Percentiles rank a stretch among this genome's conserved stretches.
Conservation (phyloP, 2,113 vertebrate genomes). For the Ornithorhynchus anatinus region DNA sequence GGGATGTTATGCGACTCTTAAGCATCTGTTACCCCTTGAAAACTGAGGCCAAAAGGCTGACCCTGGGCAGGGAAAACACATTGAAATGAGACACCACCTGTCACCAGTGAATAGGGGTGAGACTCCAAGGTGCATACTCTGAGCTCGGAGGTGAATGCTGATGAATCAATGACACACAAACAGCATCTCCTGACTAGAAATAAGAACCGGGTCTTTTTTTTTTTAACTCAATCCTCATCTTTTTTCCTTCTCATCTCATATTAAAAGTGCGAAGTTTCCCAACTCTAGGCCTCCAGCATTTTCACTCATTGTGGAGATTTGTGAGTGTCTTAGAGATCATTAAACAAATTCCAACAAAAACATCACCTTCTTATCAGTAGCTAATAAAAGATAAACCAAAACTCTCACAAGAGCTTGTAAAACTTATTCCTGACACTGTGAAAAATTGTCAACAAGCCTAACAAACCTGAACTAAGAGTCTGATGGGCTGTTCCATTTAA, state of each 20-base stretch:
- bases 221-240: slow-evolving; percentile 10
- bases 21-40: background rate
- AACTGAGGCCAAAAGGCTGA: background rate
- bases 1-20: background rate
- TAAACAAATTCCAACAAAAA: background rate
- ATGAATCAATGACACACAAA: background rate
- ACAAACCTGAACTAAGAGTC: no score
- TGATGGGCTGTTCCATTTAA: no score
- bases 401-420: no score
- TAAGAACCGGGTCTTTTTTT: background rate
- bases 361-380: background rate
- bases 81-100: background rate
- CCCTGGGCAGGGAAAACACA: background rate
- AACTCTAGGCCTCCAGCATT: background rate
- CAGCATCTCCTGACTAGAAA: background rate
- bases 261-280: no score
- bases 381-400: slow-evolving; percentile 3
- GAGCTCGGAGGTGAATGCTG: background rate
- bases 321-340: background rate
- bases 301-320: background rate
- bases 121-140: background rate
- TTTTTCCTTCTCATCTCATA: slow-evolving; percentile 26
- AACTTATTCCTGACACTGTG: no score
- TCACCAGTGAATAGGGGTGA: background rate
- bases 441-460: no score